These are phyloP conservation scores for Perca flavescens DNA, from an alignment of 2,113 vertebrate species.

Conservation along the genomic window DNA sequence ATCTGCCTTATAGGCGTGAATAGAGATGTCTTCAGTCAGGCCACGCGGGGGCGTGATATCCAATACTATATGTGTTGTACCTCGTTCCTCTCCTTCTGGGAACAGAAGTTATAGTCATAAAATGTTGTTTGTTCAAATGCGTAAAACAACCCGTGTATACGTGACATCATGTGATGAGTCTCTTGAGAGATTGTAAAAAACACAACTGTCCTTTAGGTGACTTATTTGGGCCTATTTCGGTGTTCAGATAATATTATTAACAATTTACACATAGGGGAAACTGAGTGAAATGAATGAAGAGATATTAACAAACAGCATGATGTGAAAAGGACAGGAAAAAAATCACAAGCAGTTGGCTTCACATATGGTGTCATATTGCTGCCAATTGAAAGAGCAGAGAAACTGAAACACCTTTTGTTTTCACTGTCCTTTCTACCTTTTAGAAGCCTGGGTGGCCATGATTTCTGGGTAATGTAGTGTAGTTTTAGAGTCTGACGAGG, in stretches of 20 bases:
- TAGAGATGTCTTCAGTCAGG: too few relatives aligned
- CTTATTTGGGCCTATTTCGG: background rate
- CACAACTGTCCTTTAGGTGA: background rate
- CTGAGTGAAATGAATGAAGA: background rate
- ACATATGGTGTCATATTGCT: conserved; percentile 32
- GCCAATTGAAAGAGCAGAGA: conserved; percentile 39
- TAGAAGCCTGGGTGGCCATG: conserved; percentile 13
- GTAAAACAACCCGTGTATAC: rapidly evolving
- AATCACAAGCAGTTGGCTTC: conserved; percentile 22
- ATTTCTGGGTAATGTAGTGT: conserved; percentile 33
- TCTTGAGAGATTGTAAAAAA: background rate
- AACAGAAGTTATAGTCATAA: too few relatives aligned
- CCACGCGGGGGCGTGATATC: too few relatives aligned
- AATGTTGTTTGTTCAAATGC: background rate
- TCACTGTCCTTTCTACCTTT: conserved; percentile 18
- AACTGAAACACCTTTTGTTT: conserved; percentile 18
- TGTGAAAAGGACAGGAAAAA: background rate
- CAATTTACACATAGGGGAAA: background rate
- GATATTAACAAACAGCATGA: background rate
- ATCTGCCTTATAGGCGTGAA: background rate
- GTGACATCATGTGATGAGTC: background rate
- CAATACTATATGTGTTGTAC: too few relatives aligned
- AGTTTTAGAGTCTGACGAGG: conserved; percentile 12
- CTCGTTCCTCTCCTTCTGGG: too few relatives aligned
- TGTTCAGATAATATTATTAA: background rate